Conservation (phyloP, 2,797 vertebrate species). For the Synanceia verrucosa region DNA sequence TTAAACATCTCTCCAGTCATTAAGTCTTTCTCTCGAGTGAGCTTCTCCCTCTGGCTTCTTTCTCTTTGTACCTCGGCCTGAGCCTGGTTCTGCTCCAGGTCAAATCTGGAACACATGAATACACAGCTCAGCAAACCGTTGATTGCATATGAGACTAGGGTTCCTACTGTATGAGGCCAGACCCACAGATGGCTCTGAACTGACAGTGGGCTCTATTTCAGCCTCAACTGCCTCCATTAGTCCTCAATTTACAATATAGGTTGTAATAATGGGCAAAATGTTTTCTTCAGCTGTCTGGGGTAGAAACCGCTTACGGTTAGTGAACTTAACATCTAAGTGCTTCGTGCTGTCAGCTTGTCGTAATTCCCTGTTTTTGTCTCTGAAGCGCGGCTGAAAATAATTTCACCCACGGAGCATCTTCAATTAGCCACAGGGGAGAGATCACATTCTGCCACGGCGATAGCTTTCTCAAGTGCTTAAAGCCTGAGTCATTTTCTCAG, state of each 20-base stretch:
- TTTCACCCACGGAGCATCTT: constrained; percentile 81
- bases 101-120: constrained; percentile 84
- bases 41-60: constrained; percentile 88
- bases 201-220: constrained; percentile 45
- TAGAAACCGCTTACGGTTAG: constrained; percentile 72
- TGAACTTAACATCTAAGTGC: constrained; percentile 77
- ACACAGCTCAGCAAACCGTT: constrained; percentile 17
- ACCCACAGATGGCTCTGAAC: too few species aligned
- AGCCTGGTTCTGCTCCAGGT: constrained; percentile 91
- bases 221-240: constrained; percentile 48
- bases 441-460: constrained; percentile 78
- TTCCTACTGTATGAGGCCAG: neutral
- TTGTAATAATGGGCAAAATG: constrained; percentile 69
- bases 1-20: constrained; percentile 91
- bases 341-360: constrained; percentile 75
- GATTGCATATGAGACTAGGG: neutral
- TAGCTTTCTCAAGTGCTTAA: constrained; percentile 79
- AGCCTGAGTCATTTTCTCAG: constrained; percentile 76
- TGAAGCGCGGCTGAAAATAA: constrained; percentile 78
- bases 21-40: constrained; percentile 91
- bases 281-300: constrained; percentile 67
- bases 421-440: constrained; percentile 83
- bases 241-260: constrained; percentile 63
- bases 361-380: constrained; percentile 76
- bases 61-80: constrained; percentile 93